A percentile compares a stretch with the other conserved stretches of the same genome.
Conservation (phyloP, 1,140 invertebrate species). For the Frieseomelitta varia region DNA sequence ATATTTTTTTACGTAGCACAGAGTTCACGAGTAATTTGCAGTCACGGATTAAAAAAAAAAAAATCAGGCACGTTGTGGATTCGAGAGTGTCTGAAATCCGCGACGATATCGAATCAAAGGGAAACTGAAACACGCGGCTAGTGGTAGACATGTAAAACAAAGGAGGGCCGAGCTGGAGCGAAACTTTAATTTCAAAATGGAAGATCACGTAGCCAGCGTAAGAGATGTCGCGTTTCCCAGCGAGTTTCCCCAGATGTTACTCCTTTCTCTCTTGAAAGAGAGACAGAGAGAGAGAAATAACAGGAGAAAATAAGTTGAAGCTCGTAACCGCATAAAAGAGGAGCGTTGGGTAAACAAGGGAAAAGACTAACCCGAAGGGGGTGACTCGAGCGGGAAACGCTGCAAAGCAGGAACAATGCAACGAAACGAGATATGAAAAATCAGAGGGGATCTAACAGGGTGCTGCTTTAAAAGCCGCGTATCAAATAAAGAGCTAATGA, state of each 20-base stretch:
- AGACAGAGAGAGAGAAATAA: constrained; percentile 8
- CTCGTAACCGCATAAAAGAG: constrained; percentile 38
- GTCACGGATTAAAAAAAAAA: too few relatives aligned
- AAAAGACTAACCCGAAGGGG: constrained; percentile 3
- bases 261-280: background rate
- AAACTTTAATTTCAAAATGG: constrained; percentile 34
- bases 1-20: too few relatives aligned
- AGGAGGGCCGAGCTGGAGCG: constrained; percentile 8
- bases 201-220: constrained; percentile 17
- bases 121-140: too few relatives aligned
- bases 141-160: constrained; percentile 24
- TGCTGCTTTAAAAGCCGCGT: background rate
- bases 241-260: constrained; percentile 1
- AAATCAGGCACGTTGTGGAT: too few relatives aligned
- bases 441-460: background rate
- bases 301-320: constrained; percentile 34
- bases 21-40: too few relatives aligned
- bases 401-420: constrained; percentile 15
- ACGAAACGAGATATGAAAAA: constrained; percentile 27
- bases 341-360: constrained; percentile 28
- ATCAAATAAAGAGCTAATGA: constrained; percentile 4
- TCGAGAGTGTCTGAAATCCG: too few relatives aligned
- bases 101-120: too few relatives aligned
- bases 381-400: background rate
- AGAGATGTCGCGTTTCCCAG: background rate